Conservation (phyloP, 2,888 invertebrate genomes). For the Tinea trinotella region DNA sequence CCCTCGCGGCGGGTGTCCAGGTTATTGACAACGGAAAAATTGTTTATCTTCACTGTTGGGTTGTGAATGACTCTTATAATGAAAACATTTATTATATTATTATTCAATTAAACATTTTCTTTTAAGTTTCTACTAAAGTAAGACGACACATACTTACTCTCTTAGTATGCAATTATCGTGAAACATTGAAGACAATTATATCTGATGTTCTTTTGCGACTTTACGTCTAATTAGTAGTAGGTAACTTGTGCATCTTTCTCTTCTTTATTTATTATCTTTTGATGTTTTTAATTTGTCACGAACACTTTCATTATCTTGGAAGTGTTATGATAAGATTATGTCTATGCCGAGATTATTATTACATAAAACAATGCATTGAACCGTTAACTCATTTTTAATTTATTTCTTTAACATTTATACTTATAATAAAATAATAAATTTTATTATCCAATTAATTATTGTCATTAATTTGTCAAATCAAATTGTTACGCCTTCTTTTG, state of each 20-base stretch:
- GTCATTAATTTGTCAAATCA: too few relatives aligned
- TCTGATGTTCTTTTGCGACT: constrained; percentile 8
- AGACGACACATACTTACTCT: too few relatives aligned
- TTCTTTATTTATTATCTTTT: not conserved
- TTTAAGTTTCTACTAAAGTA: not conserved
- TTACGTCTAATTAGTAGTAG: not conserved
- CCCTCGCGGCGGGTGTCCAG: constrained; percentile 24
- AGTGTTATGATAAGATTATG: not conserved
- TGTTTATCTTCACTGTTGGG: not conserved
- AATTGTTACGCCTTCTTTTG: too few relatives aligned
- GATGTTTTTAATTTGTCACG: constrained; percentile 12
- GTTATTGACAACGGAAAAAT: constrained; percentile 24
- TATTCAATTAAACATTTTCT: not conserved
- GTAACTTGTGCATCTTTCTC: not conserved
- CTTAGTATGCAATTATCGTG: not conserved
- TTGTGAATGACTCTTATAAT: not conserved
- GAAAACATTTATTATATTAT: not conserved
- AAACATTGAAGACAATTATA: constrained; percentile 9
- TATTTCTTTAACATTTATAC: too few relatives aligned
- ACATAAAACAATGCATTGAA: not conserved
- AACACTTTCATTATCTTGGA: not conserved
- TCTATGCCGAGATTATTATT: not conserved
- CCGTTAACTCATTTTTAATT: too few relatives aligned
- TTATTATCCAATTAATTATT: too few relatives aligned
- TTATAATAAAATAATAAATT: too few relatives aligned